These are phyloP conservation scores for Periphyllus acericola DNA, from an alignment of 2,888 invertebrate genomes.

Conservation along the genomic window DNA sequence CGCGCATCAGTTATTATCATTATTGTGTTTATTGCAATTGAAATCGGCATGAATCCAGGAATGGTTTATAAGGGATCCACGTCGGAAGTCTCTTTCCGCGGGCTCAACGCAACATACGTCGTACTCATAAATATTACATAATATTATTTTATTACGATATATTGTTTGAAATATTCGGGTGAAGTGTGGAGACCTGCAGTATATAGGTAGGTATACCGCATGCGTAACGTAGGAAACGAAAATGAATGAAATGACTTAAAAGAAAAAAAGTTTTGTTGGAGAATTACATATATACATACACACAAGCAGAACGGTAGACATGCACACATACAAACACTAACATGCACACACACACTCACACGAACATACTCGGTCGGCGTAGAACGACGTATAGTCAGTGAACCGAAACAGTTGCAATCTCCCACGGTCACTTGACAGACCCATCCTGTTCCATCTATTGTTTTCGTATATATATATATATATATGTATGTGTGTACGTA, in stretches of 20 bases:
- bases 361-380: conserved; percentile 32
- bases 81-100: too few species aligned
- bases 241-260: conserved; percentile 47
- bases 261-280: conserved; percentile 46
- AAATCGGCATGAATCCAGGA: too few species aligned
- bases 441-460: conserved; percentile 61
- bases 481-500: not conserved
- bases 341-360: not conserved
- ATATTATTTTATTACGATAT: too few species aligned
- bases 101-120: too few species aligned
- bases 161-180: too few species aligned
- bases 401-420: conserved; percentile 62
- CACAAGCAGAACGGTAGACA: conserved; percentile 2
- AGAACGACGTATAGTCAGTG: conserved; percentile 54
- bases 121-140: too few species aligned
- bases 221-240: not conserved
- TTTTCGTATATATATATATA: conserved; percentile 34
- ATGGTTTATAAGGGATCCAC: too few species aligned
- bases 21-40: too few species aligned
- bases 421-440: conserved; percentile 62
- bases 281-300: conserved; percentile 7
- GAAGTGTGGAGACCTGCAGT: too few species aligned
- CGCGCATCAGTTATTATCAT: too few species aligned
- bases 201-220: not conserved
- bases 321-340: not conserved